These are phyloP conservation scores for Reinhardtius hippoglossoides DNA, from an alignment of 2,113 vertebrate genomes.

Conservation along the genomic window DNA sequence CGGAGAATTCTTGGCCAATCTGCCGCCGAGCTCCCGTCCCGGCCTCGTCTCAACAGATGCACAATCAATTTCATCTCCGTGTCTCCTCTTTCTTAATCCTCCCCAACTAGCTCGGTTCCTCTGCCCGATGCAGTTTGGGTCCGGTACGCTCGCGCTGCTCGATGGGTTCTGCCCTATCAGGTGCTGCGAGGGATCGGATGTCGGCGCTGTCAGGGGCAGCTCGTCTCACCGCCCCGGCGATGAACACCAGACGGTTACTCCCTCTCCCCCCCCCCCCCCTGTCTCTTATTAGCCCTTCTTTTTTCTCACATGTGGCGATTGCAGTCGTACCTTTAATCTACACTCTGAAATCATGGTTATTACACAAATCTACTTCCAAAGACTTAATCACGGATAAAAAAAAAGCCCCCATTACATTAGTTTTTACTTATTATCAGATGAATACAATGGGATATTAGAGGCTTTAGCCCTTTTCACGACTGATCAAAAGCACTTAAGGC, in stretches of 20 bases:
- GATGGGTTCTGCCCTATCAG: conserved; percentile 68
- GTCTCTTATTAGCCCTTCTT: conserved; percentile 37
- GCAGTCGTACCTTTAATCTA: conserved; percentile 29
- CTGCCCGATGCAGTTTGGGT: conserved; percentile 52
- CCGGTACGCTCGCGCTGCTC: conserved; percentile 35
- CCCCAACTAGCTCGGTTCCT: conserved; percentile 21
- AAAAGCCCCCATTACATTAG: conserved; percentile 50
- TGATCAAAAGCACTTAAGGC: conserved; percentile 64
- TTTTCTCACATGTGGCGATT: conserved; percentile 30
- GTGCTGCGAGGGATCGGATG: conserved; percentile 66
- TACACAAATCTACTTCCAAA: conserved; percentile 45
- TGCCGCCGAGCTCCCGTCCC: conserved; percentile 36
- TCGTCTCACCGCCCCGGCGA: conserved; percentile 46
- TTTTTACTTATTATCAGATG: conserved; percentile 58
- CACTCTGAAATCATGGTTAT: conserved; percentile 27
- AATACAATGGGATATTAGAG: conserved; percentile 61
- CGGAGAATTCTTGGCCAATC: conserved; percentile 68
- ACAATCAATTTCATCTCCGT: conserved; percentile 68
- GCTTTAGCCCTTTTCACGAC: conserved; percentile 51
- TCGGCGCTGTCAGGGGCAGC: conserved; percentile 61
- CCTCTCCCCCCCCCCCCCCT: not conserved
- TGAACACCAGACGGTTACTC: conserved; percentile 50
- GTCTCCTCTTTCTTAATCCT: conserved; percentile 57
- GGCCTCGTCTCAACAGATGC: conserved; percentile 59
- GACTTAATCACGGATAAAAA: conserved; percentile 48